Conservation (phyloP, 2,888 invertebrate species). For the Stomorhina lunata region DNA sequence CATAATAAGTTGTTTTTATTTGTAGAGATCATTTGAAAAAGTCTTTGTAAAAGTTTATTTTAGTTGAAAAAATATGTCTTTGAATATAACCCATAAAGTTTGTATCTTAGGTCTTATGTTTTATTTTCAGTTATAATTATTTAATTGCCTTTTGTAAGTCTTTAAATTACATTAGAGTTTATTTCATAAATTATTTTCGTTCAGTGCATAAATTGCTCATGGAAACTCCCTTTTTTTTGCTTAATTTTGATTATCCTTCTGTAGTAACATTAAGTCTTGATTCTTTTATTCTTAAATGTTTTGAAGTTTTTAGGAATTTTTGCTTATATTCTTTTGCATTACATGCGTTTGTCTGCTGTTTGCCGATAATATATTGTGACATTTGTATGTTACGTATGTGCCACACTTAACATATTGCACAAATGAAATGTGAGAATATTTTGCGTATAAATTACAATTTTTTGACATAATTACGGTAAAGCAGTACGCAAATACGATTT, state of each 20-base stretch:
- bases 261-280: conserved; percentile 11
- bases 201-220: conserved; percentile 15
- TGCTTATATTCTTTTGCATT: conserved; percentile 6
- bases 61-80: no score
- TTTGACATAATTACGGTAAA: conserved; percentile 69
- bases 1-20: no score
- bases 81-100: no score
- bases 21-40: no score
- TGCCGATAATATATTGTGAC: conserved; percentile 68
- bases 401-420: conserved; percentile 50
- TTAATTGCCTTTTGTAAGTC: conserved; percentile 2
- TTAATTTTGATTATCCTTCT: conserved; percentile 31
- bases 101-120: not conserved
- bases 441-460: conserved; percentile 70
- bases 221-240: conserved; percentile 32
- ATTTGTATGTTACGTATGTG: conserved; percentile 67
- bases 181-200: not conserved
- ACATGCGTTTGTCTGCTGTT: conserved; percentile 13
- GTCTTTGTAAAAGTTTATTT: no score
- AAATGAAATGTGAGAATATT: conserved; percentile 68
- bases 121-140: no score
- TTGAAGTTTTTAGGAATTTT: conserved; percentile 11
- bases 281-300: conserved; percentile 2
- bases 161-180: not conserved
- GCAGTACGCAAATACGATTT: conserved; percentile 67